A percentile compares a stretch with the other conserved stretches of the same genome.
Conservation (phyloP, 2,113 vertebrate species). For the Chloebia gouldiae region DNA sequence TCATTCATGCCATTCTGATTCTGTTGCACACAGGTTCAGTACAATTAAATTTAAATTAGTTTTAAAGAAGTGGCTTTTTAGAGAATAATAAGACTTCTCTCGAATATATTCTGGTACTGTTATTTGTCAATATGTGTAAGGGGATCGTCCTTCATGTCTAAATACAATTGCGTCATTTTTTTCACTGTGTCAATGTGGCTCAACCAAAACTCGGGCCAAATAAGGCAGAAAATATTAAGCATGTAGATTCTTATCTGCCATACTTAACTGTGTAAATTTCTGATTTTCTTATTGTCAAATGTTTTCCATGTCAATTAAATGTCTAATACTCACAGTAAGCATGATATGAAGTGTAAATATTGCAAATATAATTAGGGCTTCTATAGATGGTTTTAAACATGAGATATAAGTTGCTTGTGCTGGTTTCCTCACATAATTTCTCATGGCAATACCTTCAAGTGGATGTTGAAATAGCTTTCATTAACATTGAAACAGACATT, state of each 20-base stretch:
- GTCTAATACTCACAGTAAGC: neutral
- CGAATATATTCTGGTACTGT: neutral
- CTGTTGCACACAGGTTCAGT: neutral
- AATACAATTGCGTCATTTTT: neutral
- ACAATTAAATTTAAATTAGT: neutral
- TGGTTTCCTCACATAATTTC: neutral
- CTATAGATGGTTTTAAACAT: neutral
- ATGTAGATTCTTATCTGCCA: neutral
- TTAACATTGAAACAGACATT: neutral
- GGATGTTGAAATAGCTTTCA: neutral
- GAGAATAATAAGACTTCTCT: neutral
- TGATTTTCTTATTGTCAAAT: neutral
- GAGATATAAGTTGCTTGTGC: neutral
- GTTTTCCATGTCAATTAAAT: neutral
- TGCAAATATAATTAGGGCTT: neutral
- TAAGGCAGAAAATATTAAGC: neutral
- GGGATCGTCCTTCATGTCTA: neutral
- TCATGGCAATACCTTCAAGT: neutral
- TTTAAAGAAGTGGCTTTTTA: neutral
- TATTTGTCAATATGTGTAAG: neutral
- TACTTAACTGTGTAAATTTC: neutral
- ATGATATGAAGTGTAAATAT: neutral
- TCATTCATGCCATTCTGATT: accelerated
- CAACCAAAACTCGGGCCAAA: neutral
- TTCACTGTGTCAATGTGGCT: accelerated